Base-by-base conservation (phyloP, 2,113 vertebrate genomes). In the Macaca mulatta region DNA sequence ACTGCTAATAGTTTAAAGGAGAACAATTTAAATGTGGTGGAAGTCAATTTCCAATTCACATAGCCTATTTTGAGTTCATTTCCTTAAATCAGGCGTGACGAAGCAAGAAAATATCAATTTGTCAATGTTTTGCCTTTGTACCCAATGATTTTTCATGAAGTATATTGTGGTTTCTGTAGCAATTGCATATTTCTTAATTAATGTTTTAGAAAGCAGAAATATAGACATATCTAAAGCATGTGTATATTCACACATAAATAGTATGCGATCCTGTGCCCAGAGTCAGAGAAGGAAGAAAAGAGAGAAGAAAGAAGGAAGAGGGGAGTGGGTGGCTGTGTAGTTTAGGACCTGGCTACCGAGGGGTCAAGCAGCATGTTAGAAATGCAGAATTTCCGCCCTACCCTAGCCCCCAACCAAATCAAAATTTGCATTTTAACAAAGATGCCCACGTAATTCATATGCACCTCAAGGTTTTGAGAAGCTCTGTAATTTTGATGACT, bases 31-130 rank as follows among this genome's bases (percentile, higher is more conserved):
- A 96, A 97, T 89, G 96, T 79, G 93, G 88, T 88, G 50, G 64
- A 93, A 98, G 98, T 94, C 96, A 95, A 94, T 95, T 97, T 98
- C 96, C 96, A 97, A 98, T 98, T 98, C 90, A 70, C 81, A 96
- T 48, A 90, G 61, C 93, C 69, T 89, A 74, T 97, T 97, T 94
- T 52, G 96, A 93, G 92, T 96, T 96, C 87, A 90, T 96, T 97
- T 96, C 80, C 93, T 95, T 96, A 96, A 95, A 97, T 93, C 72
- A 91, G 94, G 97, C 64, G 9, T 96, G 97, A 96, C 70, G 27
- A 85, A 88, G 93, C 90, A 90, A 97, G 95, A 97, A 96, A 95
- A 84, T 93, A 93, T 89, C 96, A 96, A 94, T 96, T 94, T 97
- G 97, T 97, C 59, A 77, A 52, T 61, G 94, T 93, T 97, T 94